Evolutionary conservation across 2,797 vertebrate species (phyloP).

Genomic region (Gymnothorax javanicus): DNA sequence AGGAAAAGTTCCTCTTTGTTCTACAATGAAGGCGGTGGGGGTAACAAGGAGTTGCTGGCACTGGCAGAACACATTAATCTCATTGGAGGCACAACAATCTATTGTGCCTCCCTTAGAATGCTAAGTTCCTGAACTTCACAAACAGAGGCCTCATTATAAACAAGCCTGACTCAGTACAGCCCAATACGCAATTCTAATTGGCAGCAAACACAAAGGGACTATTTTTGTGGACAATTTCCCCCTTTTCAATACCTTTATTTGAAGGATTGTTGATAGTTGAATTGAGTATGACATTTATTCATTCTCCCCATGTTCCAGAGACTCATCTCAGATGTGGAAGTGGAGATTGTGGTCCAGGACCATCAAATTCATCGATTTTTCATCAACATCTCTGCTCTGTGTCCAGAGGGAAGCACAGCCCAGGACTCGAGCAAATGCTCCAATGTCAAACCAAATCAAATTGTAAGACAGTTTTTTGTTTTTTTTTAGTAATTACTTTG

Average conservation of each 20-base stretch:
- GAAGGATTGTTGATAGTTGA: conserved; percentile 36
- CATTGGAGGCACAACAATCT: conserved; percentile 64
- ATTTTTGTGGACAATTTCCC: conserved; percentile 66
- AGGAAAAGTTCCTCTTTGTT: conserved; percentile 33
- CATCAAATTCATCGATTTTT: conserved; percentile 79
- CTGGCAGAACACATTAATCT: conserved; percentile 50
- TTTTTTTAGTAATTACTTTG: neutral
- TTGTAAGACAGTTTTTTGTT: conserved; percentile 71
- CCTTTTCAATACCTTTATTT: conserved; percentile 46
- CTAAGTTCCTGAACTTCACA: conserved; percentile 60
- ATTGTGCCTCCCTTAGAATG: conserved; percentile 68
- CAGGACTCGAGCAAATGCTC: conserved; percentile 79
- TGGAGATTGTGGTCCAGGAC: conserved; percentile 89
- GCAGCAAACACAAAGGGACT: conserved; percentile 64
- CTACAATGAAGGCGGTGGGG: conserved; percentile 21
- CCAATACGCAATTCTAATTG: conserved; percentile 54
- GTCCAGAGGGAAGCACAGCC: conserved; percentile 83
- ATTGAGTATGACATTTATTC: conserved; percentile 38
- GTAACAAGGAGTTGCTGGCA: conserved; percentile 13
- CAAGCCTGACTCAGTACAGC: conserved; percentile 54
- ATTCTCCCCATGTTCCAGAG: conserved; percentile 70
- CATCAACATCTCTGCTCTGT: conserved; percentile 86
- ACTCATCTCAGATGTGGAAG: conserved; percentile 87
- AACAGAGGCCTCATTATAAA: conserved; percentile 73
- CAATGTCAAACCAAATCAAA: conserved; percentile 83